phyloP scores from a whole-genome alignment of 2,113 vertebrate species.

The Sardina pilchardus region DNA sequence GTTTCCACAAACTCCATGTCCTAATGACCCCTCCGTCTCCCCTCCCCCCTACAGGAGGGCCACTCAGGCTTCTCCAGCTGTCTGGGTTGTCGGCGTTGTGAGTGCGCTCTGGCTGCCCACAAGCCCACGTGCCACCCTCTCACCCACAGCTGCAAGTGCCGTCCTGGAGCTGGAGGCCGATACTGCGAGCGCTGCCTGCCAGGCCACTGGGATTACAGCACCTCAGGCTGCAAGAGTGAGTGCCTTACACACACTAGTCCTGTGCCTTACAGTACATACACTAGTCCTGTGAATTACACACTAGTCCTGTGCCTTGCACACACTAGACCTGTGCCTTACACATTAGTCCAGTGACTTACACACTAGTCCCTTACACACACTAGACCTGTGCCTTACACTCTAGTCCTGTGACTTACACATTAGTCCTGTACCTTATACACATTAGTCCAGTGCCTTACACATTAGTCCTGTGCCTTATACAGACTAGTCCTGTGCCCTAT shows the following conservation, averaged over 20 bases:
- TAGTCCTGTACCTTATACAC: too few species aligned
- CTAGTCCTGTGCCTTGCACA: too few species aligned
- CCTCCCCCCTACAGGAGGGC: constrained; percentile 63
- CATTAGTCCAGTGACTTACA: too few species aligned
- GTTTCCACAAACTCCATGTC: not conserved
- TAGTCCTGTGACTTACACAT: too few species aligned
- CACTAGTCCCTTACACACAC: too few species aligned
- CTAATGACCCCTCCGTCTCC: not conserved
- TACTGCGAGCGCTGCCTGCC: constrained; percentile 77
- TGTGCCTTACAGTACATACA: too few species aligned
- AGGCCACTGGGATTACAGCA: constrained; percentile 76
- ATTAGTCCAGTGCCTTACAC: too few species aligned
- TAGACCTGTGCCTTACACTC: too few species aligned
- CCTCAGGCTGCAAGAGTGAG: constrained; percentile 77
- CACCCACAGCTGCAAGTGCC: constrained; percentile 75
- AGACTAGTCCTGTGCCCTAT: too few species aligned
- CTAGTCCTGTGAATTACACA: too few species aligned
- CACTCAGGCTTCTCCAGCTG: constrained; percentile 77
- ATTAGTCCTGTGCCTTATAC: too few species aligned
- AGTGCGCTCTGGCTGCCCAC: constrained; percentile 71
- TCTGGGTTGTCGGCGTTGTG: constrained; percentile 75
- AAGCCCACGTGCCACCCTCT: constrained; percentile 73
- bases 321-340: too few species aligned
- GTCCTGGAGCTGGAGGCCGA: constrained; percentile 71
- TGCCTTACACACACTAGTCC: constrained; percentile 16